A percentile compares a stretch with the other conserved stretches of the same genome.
Evolutionary conservation across 2,888 invertebrate species (phyloP).

Genomic region (Litoditis marina): DNA sequence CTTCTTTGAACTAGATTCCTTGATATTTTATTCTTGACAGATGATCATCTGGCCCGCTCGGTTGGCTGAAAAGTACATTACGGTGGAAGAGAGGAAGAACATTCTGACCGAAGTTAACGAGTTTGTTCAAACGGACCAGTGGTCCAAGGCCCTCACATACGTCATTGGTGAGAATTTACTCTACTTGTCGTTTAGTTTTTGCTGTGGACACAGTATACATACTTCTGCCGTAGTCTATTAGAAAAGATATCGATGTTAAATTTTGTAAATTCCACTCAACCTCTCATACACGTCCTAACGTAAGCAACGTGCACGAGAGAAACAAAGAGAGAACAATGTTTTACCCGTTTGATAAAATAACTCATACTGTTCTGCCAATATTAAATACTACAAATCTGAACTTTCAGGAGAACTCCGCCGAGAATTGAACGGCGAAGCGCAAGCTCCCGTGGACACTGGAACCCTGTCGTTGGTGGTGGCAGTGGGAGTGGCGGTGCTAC

Average conservation of each 20-base stretch:
- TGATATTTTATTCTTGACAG: constrained; percentile 23
- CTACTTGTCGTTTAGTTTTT: no score
- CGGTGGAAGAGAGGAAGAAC: constrained; percentile 48
- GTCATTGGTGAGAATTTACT: constrained; percentile 41
- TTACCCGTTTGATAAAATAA: not conserved
- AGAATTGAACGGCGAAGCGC: constrained; percentile 56
- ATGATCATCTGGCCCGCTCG: constrained; percentile 60
- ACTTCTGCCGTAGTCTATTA: no score
- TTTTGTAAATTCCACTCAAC: no score
- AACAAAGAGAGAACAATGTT: not conserved
- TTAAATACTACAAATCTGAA: no score
- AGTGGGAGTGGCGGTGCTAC: constrained; percentile 53
- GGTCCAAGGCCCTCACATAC: constrained; percentile 53
- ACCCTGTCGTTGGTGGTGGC: constrained; percentile 55
- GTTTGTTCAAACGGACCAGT: constrained; percentile 52
- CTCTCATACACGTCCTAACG: not conserved
- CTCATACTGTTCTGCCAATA: not conserved
- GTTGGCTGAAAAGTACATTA: constrained; percentile 57
- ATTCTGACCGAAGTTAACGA: constrained; percentile 56
- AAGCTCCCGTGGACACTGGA: constrained; percentile 51
- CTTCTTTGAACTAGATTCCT: no score
- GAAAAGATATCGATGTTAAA: no score
- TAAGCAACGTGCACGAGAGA: not conserved
- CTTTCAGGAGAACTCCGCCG: constrained; percentile 51
- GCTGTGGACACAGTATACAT: no score